These are phyloP conservation scores for Allygus modestus DNA, from an alignment of 2,888 invertebrate species.

Conservation along the genomic window DNA sequence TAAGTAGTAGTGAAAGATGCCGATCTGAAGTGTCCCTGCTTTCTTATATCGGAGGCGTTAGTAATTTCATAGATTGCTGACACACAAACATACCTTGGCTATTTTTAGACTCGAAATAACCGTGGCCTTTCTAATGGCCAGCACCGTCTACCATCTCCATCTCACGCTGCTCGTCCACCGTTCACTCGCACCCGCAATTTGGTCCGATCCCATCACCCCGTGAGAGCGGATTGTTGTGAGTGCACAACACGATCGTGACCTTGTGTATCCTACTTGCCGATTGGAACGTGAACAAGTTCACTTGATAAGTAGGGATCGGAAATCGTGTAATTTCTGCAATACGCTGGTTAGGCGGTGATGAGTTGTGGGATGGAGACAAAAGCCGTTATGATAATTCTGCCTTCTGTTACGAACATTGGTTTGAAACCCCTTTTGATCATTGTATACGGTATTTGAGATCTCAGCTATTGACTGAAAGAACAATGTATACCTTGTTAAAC, in stretches of 20 bases:
- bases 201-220: background rate
- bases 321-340: background rate
- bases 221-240: background rate
- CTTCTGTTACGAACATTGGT: no score
- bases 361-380: background rate
- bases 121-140: conserved; percentile 14
- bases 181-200: background rate
- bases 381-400: no score
- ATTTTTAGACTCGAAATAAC: background rate
- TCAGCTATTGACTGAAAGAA: no score
- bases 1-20: no score
- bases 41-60: no score
- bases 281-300: conserved; percentile 26
- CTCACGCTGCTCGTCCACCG: background rate
- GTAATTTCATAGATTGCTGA: background rate
- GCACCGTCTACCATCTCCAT: no score
- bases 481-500: no score
- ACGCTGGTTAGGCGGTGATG: background rate
- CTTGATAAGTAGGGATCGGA: background rate
- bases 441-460: no score
- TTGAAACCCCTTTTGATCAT: no score
- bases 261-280: conserved; percentile 1
- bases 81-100: background rate
- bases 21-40: no score
- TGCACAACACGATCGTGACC: conserved; percentile 7